Conservation (phyloP, 2,888 invertebrate species). For the Suillia variegata region DNA sequence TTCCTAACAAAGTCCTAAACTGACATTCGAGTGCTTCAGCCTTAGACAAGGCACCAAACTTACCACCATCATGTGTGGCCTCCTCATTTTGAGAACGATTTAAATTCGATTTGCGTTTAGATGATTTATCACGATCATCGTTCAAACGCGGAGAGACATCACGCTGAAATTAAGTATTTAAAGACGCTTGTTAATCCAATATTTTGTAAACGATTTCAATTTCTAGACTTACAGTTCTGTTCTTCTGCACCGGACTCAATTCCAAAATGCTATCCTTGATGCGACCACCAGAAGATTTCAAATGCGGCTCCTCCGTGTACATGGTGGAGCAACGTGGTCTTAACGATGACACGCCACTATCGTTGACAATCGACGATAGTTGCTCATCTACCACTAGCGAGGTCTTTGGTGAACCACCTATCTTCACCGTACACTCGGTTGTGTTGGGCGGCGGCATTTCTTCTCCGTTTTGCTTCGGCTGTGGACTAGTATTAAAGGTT, state of each 20-base stretch:
- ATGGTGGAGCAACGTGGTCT: slow-evolving; percentile 54
- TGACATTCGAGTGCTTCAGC: too few species aligned
- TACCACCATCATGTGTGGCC: slow-evolving; percentile 59
- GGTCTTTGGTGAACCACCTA: slow-evolving; percentile 15
- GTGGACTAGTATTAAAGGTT: slow-evolving; percentile 22
- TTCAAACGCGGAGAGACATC: slow-evolving; percentile 53
- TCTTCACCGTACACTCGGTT: slow-evolving; percentile 48
- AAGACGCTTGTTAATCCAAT: too few species aligned
- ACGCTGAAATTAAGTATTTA: slow-evolving; percentile 42
- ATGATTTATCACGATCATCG: slow-evolving; percentile 68
- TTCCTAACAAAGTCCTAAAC: too few species aligned
- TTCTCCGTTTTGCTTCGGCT: too few species aligned
- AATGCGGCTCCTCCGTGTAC: slow-evolving; percentile 35
- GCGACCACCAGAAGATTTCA: slow-evolving; percentile 4
- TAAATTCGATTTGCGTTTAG: slow-evolving; percentile 70
- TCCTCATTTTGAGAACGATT: slow-evolving; percentile 65
- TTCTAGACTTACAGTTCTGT: slow-evolving; percentile 45
- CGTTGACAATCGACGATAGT: slow-evolving; percentile 31
- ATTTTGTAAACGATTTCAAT: slow-evolving; percentile 12
- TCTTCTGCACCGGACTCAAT: slow-evolving; percentile 52
- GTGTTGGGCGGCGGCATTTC: too few species aligned
- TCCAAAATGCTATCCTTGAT: slow-evolving; percentile 36
- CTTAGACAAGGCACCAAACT: too few species aligned
- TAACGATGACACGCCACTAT: slow-evolving; percentile 6
- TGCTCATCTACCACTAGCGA: slow-evolving; percentile 12